phyloP scores from a whole-genome alignment of 2,113 vertebrate genomes.

The Melierax canorus region DNA sequence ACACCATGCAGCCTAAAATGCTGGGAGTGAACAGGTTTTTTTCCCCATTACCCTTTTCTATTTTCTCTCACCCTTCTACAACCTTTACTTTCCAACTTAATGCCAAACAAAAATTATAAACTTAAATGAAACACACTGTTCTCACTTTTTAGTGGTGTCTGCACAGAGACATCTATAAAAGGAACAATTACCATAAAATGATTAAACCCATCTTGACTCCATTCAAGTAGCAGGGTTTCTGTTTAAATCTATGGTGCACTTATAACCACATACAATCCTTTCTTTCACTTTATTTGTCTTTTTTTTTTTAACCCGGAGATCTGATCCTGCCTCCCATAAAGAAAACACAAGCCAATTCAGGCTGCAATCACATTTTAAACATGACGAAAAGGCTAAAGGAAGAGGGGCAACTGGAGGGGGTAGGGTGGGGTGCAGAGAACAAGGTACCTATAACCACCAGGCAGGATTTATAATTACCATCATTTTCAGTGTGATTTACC shows the following conservation, averaged over 20 bases:
- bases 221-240: not conserved
- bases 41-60: not conserved
- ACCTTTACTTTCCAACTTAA: not conserved
- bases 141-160: not conserved
- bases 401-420: not conserved
- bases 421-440: not conserved
- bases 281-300: not conserved
- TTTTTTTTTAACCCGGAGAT: not conserved
- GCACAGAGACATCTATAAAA: not conserved
- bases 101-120: not conserved
- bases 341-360: not conserved
- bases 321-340: not conserved
- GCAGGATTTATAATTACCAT: not conserved
- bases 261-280: not conserved
- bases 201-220: not conserved
- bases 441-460: not conserved
- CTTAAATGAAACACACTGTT: not conserved
- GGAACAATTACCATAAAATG: not conserved
- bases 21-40: not conserved
- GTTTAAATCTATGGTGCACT: not conserved
- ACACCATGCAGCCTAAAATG: not conserved
- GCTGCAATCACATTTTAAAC: not conserved
- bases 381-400: not conserved
- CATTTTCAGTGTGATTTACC: not conserved
- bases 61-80: not conserved